Conservation (phyloP, 2,888 invertebrate genomes). For the Chaitophorus viminalis region DNA sequence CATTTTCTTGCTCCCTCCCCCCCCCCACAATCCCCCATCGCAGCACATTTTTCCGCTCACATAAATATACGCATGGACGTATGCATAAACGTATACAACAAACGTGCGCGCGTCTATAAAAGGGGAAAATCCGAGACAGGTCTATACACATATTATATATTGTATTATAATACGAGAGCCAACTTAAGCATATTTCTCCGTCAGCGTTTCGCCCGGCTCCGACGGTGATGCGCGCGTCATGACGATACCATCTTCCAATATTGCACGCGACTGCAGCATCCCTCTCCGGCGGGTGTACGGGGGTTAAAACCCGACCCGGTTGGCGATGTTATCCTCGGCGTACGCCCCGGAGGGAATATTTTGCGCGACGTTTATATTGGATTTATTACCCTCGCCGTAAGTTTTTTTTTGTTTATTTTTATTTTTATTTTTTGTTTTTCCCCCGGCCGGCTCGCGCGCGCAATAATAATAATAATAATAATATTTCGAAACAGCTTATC, state of each 20-base stretch:
- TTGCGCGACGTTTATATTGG: constrained; percentile 24
- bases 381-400: constrained; percentile 13
- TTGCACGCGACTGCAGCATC: background rate
- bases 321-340: background rate
- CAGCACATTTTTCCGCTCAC: no score
- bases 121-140: background rate
- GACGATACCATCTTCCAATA: constrained; percentile 38
- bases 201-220: background rate
- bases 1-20: no score
- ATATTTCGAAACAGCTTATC: constrained; percentile 32
- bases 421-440: background rate
- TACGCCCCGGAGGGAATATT: constrained; percentile 30
- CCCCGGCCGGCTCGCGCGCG: background rate
- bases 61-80: no score
- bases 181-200: background rate
- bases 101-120: no score
- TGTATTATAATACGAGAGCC: background rate
- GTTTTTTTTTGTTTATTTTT: background rate
- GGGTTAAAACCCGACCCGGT: background rate
- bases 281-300: background rate
- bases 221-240: constrained; percentile 4
- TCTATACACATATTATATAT: no score
- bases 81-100: no score
- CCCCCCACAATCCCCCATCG: no score
- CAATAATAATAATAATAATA: constrained; percentile 23